Conservation (phyloP, 92 coral and sea anemone species). For the Heteractis magnifica region DNA sequence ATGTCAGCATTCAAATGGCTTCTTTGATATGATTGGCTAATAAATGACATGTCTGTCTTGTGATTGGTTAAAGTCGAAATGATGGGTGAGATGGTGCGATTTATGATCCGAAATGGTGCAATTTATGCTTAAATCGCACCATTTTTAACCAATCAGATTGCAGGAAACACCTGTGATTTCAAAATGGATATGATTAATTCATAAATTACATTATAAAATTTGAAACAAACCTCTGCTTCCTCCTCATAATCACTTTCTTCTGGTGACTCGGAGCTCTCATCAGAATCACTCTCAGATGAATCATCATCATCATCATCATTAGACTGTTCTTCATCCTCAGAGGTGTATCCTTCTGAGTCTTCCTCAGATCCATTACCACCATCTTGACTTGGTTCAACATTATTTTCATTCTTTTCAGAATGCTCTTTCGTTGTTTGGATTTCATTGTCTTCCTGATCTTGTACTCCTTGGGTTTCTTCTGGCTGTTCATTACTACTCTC, state of each 20-base stretch:
- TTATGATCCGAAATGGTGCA: no score
- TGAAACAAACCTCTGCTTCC: constrained; percentile 45
- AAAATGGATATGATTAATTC: neutral
- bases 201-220: neutral
- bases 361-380: constrained; percentile 5
- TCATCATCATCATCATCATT: constrained; percentile 16
- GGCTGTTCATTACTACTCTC: neutral
- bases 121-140: no score
- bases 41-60: no score
- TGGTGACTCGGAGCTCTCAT: constrained; percentile 33
- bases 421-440: neutral
- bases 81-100: no score
- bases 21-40: no score
- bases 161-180: no score
- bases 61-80: no score
- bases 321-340: constrained; percentile 30
- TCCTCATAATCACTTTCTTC: constrained; percentile 49
- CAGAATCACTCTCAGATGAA: constrained; percentile 20
- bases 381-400: neutral
- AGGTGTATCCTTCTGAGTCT: constrained; percentile 15
- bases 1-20: no score
- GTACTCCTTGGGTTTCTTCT: neutral
- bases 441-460: constrained; percentile 14
- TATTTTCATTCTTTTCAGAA: constrained; percentile 4
- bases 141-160: no score